phyloP scores from a whole-genome alignment of 2,888 invertebrate genomes.

The Amblyteles armatorius region DNA sequence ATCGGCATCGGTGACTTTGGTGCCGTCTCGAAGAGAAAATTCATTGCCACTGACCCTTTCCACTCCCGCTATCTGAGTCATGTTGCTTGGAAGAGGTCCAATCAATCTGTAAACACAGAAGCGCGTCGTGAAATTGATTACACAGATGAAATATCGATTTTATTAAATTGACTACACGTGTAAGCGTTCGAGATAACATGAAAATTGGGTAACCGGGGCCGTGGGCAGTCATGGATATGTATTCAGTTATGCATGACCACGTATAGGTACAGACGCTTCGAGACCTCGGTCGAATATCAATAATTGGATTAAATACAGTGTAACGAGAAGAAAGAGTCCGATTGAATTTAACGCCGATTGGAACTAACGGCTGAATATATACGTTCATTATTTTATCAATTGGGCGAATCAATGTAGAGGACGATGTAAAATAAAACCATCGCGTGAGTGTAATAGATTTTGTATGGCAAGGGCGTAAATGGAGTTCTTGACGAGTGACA shows the following conservation, averaged over 20 bases:
- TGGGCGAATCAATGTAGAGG: background rate
- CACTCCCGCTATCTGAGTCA: conserved; percentile 87
- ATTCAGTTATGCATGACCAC: background rate
- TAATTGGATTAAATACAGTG: conserved; percentile 19
- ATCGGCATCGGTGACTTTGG: conserved; percentile 86
- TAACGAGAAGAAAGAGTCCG: conserved; percentile 21
- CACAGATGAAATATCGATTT: background rate
- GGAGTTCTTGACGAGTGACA: too few species aligned
- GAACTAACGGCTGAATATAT: conserved; percentile 5
- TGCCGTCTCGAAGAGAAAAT: conserved; percentile 88
- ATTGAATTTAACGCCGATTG: conserved; percentile 11
- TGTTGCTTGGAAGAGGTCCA: conserved; percentile 85
- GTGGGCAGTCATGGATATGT: background rate
- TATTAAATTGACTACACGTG: background rate
- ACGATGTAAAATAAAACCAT: background rate
- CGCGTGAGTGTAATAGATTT: background rate
- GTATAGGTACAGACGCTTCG: background rate
- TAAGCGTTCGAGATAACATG: background rate
- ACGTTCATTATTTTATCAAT: background rate
- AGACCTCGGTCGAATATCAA: conserved; percentile 3
- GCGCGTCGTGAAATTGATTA: conserved; percentile 1
- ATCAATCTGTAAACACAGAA: conserved; percentile 79
- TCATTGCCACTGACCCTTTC: conserved; percentile 85
- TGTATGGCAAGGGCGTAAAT: background rate
- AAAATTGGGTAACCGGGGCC: background rate